Evolutionary conservation across 2,888 invertebrate species (phyloP), one percentile per base, ranked within the genome.

Genomic region (Lithodes maja): DNA sequence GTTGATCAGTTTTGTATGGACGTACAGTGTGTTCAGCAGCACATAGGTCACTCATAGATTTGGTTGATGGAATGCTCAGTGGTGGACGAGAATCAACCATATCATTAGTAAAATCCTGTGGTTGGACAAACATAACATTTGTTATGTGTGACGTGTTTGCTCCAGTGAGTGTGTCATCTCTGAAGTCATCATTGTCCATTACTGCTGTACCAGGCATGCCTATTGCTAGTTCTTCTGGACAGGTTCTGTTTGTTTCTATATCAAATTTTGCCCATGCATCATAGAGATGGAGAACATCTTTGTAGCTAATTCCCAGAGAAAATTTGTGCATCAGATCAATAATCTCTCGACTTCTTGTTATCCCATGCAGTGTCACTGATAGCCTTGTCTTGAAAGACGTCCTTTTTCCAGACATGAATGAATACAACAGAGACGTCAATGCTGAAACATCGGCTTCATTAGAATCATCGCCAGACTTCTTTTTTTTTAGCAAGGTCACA

Each of bases 171-270:
- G 83, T 83, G 71, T 68, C 33, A 33, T 83, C 83, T 33, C 71
- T 49, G 71, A 83, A 83, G 83, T 83, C 83, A 68, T 83, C 83
- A 61, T 83, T 83, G 69, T 83, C 83, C 17, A 83, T 3, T 15
- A 83, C 68, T 33, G 68, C 83, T 68, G 50, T 83, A 9, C 33
- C 55, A 69, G 68, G 83, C 55, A 69, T 69, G 68, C 50, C 49
- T 54, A 53, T n/a, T 3, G 84, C 74, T 49, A 84, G 84, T 50
- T 84, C 5, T 54, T 52, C 84, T 84, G 84, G 84, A 52, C 74
- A 71, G 49, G 74, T 54, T 53, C 52, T 2, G 2, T 84, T 33
- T 75, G 49, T 74, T 84, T 84, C 84, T 49, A 84, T 15, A 17
- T 84, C 84, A 75, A 74, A 74, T n/a, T 84, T 75, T 71, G 74